Evolutionary conservation across 2,888 invertebrate genomes (phyloP).

Genomic region (Heliothis peltigera): DNA sequence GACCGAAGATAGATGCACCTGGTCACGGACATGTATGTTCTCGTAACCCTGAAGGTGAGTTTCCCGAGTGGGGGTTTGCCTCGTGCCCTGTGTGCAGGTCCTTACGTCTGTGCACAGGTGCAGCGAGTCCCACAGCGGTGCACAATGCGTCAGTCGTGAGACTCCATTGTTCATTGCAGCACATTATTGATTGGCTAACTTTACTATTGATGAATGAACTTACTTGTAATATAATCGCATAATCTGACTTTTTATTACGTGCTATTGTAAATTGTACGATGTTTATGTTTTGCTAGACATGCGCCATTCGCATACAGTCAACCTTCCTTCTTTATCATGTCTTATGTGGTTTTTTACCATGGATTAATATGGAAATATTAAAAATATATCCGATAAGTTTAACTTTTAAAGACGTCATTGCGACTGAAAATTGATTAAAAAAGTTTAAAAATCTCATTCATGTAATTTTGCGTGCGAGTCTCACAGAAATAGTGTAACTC

Average conservation of each 20-base stretch:
- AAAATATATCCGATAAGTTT: no score
- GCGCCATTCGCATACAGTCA: no score
- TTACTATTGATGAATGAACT: conserved; percentile 35
- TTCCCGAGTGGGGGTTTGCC: neutral
- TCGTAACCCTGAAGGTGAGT: no score
- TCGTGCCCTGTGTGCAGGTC: neutral
- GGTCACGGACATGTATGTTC: no score
- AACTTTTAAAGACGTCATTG: no score
- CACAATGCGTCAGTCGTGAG: conserved; percentile 44
- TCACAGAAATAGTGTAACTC: conserved; percentile 1
- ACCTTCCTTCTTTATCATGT: no score
- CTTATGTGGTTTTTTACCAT: no score
- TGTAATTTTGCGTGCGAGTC: no score
- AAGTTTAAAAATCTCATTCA: no score
- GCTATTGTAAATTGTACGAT: conserved; percentile 15
- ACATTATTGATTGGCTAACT: conserved; percentile 43
- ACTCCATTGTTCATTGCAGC: conserved; percentile 30
- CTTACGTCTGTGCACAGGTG: conserved; percentile 23
- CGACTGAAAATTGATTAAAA: no score
- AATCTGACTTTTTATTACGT: conserved; percentile 27
- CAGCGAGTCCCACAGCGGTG: conserved; percentile 25
- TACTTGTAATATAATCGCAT: conserved; percentile 21
- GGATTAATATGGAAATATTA: no score
- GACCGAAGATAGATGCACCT: no score
- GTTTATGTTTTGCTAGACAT: neutral